These are phyloP conservation scores for Globicephala melas DNA, from an alignment of 2,113 vertebrate genomes.

Conservation along the genomic window DNA sequence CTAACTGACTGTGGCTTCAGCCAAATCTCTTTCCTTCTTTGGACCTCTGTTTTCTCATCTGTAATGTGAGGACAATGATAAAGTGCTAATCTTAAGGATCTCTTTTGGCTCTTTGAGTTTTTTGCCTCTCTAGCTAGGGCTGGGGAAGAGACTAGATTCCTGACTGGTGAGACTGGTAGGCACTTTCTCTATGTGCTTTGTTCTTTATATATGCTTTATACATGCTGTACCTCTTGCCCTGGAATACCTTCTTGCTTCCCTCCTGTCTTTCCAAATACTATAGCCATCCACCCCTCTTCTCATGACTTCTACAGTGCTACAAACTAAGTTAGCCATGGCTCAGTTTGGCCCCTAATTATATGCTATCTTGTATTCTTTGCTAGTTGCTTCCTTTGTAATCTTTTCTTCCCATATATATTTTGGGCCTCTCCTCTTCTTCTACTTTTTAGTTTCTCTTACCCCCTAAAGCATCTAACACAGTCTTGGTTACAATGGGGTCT, in stretches of 20 bases:
- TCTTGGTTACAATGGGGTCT: background rate
- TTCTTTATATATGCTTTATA: background rate
- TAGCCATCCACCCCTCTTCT: background rate
- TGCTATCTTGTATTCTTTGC: background rate
- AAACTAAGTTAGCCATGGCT: background rate
- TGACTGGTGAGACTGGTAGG: background rate
- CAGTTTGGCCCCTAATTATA: background rate
- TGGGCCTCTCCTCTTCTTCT: background rate
- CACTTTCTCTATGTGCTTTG: background rate
- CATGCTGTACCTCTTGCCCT: background rate
- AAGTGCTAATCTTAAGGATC: background rate
- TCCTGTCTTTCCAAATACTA: background rate
- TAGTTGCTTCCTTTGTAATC: background rate
- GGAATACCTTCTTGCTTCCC: background rate
- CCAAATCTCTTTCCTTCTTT: background rate
- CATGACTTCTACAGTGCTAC: background rate
- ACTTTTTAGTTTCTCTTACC: background rate
- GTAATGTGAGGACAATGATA: background rate
- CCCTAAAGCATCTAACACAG: background rate
- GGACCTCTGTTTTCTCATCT: background rate
- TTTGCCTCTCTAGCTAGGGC: background rate
- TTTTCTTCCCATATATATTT: background rate
- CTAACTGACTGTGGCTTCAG: background rate
- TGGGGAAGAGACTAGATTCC: background rate
- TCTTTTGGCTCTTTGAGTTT: background rate